Evolutionary conservation across 1,140 invertebrate species (phyloP).

Genomic region (Bradysia coprophila): DNA sequence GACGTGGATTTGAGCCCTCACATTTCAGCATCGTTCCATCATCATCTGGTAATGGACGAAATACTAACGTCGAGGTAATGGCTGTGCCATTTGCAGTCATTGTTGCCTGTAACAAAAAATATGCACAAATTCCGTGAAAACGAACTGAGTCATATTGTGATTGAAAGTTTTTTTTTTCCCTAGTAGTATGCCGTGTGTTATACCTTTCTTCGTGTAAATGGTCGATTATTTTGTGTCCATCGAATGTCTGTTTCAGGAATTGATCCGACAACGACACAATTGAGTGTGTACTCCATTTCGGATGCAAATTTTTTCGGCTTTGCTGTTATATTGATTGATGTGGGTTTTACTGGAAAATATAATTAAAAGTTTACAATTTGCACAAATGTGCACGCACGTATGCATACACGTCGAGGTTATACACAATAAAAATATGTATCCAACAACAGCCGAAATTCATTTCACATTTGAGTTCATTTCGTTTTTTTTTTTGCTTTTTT

Average conservation of each 20-base stretch:
- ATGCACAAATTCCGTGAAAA: no score
- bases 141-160: no score
- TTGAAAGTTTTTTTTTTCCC: no score
- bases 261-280: constrained; percentile 64
- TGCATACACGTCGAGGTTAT: constrained; percentile 11
- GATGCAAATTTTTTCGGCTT: constrained; percentile 57
- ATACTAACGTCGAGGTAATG: constrained; percentile 57
- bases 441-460: no score
- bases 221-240: constrained; percentile 61
- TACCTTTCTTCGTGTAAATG: constrained; percentile 53
- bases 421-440: constrained; percentile 5
- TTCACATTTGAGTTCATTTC: no score
- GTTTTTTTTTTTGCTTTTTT: no score
- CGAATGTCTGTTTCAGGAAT: constrained; percentile 60
- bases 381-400: constrained; percentile 4
- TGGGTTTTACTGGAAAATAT: constrained; percentile 47
- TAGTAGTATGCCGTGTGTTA: no score
- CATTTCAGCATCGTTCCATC: constrained; percentile 66
- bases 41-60: constrained; percentile 64
- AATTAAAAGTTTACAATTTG: no score
- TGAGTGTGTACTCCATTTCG: constrained; percentile 52
- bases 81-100: constrained; percentile 42
- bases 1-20: constrained; percentile 59
- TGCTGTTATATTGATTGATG: constrained; percentile 49
- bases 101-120: no score